Evolutionary conservation across 23 tunicate species (phyloP), one percentile per base, ranked within the genome.

Genomic region (Ascidia mentula): DNA sequence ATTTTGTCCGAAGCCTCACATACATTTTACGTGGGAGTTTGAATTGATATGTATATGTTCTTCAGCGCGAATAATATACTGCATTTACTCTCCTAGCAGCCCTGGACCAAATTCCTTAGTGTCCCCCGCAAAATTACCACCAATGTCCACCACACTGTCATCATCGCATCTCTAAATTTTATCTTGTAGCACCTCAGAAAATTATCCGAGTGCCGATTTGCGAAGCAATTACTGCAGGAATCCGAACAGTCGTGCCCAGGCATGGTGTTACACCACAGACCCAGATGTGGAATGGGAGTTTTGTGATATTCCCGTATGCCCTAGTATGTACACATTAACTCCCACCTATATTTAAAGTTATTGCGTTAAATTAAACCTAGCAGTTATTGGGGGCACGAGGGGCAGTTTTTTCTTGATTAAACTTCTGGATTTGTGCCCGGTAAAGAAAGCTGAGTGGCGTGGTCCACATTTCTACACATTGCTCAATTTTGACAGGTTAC

Each of bases 181-280:
- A 8, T 4, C 45, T 74, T 59, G 0, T 31, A 89, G 95, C 38
- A 32, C 59, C 20, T 61, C 88, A 6, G 74, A 78, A 36, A 86
- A 82, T 35, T 82, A 91, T 40, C 88, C 90, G 1, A 71, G 73
- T 39, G 80, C 90, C 0, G 97, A 84, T 60, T 72, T 91, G 38
- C 45, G 72, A 2, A 79, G 75, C 31, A 82, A 91, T 53, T 53
- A 46, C 61, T 91, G 97, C 71, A 46, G 97, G 59, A 91, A 91
- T 69, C 97, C 97, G 4, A 76, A 78, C 40, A 77, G 85, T 31
- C 77, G 80, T 12, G 0, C 45, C 17, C 60, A 32, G 17, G 88
- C 97, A 0, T 91, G 97, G 97, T 91, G 97, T 78, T 91, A 53
- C 79, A 86, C 97, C 36, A 72, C 90, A 3, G 97, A 91, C 61